Conservation (phyloP, 2,797 vertebrate species). For the Vespertilio murinus region DNA sequence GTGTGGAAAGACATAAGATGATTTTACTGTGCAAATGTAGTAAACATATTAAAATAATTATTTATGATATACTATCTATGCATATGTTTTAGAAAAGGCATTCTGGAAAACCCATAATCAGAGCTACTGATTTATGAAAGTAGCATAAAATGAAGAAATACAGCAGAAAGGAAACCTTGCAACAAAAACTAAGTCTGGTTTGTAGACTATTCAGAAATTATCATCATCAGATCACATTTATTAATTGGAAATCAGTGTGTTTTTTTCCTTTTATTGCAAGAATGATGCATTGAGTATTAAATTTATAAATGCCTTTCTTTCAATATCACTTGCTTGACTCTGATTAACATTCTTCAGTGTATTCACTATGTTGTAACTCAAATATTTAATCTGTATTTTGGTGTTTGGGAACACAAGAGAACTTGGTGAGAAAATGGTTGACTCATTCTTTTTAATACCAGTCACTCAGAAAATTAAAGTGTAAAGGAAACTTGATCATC, state of each 20-base stretch:
- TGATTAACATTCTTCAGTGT: neutral
- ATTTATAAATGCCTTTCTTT: conserved; percentile 21
- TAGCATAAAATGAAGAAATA: conserved; percentile 7
- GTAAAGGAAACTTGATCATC: conserved; percentile 25
- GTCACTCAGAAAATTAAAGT: conserved; percentile 47
- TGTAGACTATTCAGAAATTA: conserved; percentile 28
- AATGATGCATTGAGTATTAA: conserved; percentile 1
- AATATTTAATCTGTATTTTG: neutral
- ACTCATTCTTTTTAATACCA: conserved; percentile 45
- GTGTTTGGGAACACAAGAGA: neutral
- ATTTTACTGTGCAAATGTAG: neutral
- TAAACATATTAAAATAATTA: neutral
- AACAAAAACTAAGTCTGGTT: conserved; percentile 44
- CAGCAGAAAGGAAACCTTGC: neutral
- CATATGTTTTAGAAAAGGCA: conserved; percentile 34
- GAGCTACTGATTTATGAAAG: neutral
- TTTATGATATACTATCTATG: neutral
- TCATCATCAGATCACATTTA: neutral
- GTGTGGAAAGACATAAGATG: neutral
- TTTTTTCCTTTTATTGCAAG: conserved; percentile 27
- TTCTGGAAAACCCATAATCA: conserved; percentile 22
- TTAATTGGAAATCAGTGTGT: neutral
- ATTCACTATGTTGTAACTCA: neutral
- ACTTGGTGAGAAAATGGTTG: conserved; percentile 9
- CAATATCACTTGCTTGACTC: neutral